These are phyloP conservation scores for Campylomormyrus numenius DNA, from an alignment of 2,113 vertebrate genomes.

Conservation along the genomic window DNA sequence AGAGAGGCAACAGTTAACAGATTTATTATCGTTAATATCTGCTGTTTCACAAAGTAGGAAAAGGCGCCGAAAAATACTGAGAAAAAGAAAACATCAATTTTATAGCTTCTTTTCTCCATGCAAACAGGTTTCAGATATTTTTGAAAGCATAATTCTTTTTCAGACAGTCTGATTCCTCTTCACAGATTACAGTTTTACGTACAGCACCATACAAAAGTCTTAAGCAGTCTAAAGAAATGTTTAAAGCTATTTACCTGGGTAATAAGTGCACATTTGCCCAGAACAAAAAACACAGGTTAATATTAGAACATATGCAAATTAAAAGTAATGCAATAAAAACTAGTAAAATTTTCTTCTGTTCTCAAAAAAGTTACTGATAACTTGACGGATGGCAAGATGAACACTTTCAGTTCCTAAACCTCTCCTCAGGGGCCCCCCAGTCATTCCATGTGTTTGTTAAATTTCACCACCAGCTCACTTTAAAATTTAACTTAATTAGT, in stretches of 20 bases:
- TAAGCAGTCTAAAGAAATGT: no score
- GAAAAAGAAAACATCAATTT: not conserved
- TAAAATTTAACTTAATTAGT: not conserved
- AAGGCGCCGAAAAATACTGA: not conserved
- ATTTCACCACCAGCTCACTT: not conserved
- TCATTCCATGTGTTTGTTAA: not conserved
- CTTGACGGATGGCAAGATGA: no score
- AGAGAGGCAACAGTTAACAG: not conserved
- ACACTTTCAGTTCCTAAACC: not conserved
- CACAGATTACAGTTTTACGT: not conserved
- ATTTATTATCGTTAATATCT: not conserved
- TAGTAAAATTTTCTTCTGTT: not conserved
- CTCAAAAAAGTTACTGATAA: not conserved
- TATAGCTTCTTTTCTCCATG: not conserved
- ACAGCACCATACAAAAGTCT: no score
- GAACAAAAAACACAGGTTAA: not conserved
- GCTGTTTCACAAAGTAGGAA: not conserved
- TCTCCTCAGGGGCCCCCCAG: not conserved
- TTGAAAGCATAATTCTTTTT: not conserved
- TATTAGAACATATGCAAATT: not conserved
- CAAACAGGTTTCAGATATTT: not conserved
- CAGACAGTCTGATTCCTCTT: not conserved
- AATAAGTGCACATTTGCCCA: not conserved
- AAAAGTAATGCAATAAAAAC: not conserved
- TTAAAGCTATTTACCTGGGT: not conserved